Base-by-base conservation (phyloP, 1,140 invertebrate species). In the Drosophila pseudoobscura region DNA sequence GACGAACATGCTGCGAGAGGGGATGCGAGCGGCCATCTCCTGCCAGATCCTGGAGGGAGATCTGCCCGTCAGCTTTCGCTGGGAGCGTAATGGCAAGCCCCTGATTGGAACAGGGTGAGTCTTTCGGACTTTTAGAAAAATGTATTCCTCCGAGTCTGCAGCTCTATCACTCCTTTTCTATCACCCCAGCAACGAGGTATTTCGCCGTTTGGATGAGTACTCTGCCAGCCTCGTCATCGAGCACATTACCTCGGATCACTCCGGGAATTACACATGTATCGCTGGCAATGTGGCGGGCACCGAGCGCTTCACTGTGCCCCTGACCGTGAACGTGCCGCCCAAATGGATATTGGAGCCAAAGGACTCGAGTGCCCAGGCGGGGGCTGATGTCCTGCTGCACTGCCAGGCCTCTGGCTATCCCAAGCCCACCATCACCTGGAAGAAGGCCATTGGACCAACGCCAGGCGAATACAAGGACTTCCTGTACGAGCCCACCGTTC, bases 1-100 rank as follows among this genome's bases (percentile, higher is more conserved):
- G 92, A 95, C 95, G 31, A 94, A 95, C 83, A 92, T 96, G 79
- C 92, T 97, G 55, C 94, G 96, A 59, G 97, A 98, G 93, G 98
- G 98, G 11, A 97, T 98, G 94, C 93, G 97, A 62, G 96, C 97
- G 8, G 97, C 97, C 26, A 96, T 99, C 72, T 96, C 97, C 60
- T 99, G 98, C 92, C 96, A 97, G 85, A 97, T 99, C 75, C 95
- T 97, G 88, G 97, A 98, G 92, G 98, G 98, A 11, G 98, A 99
- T 93, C 94, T 97, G 68, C 98, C 98, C 17, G 95, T 99, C 69
- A 95, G 95, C 59, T 97, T 99, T 92, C 93, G 94, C 26, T 97
- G 96, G 96, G 96, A 96, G 87, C 94, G 96, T 89, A 96, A 98
- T 91, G 96, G 95, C 31, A 94, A 95, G 80, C 92, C 94, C 2